Conservation (phyloP, 2,888 invertebrate species). For the Hartigia nigra region DNA sequence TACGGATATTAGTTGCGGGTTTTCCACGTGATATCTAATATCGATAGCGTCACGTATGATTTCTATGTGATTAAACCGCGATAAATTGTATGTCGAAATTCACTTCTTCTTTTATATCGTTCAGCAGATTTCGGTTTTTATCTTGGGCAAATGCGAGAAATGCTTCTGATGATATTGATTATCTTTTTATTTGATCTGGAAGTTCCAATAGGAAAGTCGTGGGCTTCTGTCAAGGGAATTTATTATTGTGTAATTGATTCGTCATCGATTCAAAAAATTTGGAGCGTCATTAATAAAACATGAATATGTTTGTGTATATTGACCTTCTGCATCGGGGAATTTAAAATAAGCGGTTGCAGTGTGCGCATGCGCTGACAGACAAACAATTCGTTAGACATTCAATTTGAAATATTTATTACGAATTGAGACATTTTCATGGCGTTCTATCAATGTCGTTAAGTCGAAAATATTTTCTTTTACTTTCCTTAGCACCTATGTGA, state of each 20-base stretch:
- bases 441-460: neutral
- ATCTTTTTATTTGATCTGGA: neutral
- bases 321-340: neutral
- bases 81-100: neutral
- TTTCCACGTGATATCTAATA: neutral
- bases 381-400: neutral
- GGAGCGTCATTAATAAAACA: constrained; percentile 26
- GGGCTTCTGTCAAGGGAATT: neutral
- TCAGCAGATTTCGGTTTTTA: neutral
- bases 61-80: neutral
- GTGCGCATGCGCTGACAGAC: neutral
- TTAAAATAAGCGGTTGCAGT: neutral
- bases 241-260: neutral
- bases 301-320: constrained; percentile 1
- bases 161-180: neutral
- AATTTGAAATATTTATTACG: neutral
- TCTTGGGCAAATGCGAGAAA: neutral
- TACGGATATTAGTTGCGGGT: neutral
- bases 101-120: neutral
- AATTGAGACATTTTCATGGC: neutral
- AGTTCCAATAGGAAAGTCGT: neutral
- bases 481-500: neutral
- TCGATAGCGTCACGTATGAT: neutral
- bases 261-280: neutral
- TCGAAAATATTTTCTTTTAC: neutral